Base-by-base conservation (phyloP, 2,113 vertebrate species). In the Delphinus delphis region DNA sequence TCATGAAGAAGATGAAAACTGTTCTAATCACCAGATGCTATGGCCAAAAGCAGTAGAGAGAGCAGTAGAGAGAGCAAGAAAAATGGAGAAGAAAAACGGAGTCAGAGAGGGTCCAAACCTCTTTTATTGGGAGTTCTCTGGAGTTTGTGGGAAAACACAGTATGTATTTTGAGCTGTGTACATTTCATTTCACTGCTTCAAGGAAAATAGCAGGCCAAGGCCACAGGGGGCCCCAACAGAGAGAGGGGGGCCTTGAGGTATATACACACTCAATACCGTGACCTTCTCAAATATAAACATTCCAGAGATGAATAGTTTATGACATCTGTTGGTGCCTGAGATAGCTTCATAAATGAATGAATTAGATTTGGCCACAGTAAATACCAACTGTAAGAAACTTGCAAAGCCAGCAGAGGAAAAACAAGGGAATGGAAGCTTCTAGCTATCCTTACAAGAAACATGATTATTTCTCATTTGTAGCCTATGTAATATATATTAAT, bases 221-320 rank as follows among this genome's bases (percentile, higher is more conserved):
- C 92, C 97, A 87, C 70, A 14, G 76, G 92, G 53, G 96, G 68
- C 58, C 53, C 62, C 44, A 13, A 73, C 8, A 13, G 88, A 95
- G 71, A 94, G 76, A 67, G 23, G 53, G 53, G 33, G 87, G 60
- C 87, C 70, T 91, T 87, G 83, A 90, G 62, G 83, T 68, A 47
- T 31, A 76, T 63, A 96, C 5, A 81, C 33, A 91, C 47, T 96
- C 96, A 92, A 95, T 90, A 90, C 92, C 62, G 92, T 97, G 98
- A 98, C 97, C 97, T 97, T 98, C 97, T 97, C 70, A 88, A 97
- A 95, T 81, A 92, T 58, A 97, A 97, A 96, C 95, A 95, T 93
- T 74, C 53, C 15, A 26, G 70, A 88, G 95, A 97, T 96, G 97
- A 97, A 98, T 98, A 95, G 86, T 96, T 97, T 97, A 97, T 97